phyloP scores from a whole-genome alignment of 2,113 vertebrate genomes.

The Pseudorhombus dupliciocellatus region DNA sequence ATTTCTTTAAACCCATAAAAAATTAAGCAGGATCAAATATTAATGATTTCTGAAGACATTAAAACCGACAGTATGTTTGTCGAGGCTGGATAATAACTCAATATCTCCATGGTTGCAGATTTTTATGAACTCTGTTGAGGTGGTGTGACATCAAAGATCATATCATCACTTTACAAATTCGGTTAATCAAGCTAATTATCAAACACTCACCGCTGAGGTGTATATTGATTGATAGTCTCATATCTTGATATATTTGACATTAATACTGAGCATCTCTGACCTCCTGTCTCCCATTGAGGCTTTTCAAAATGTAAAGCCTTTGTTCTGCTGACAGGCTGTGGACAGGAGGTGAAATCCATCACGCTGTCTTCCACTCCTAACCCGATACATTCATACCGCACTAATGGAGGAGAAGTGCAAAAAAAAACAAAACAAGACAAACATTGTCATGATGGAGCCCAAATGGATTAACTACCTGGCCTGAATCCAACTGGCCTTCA shows the following conservation, averaged over 20 bases:
- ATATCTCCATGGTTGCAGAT: neutral
- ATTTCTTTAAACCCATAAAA: neutral
- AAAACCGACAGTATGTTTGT: neutral
- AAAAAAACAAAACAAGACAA: constrained; percentile 12
- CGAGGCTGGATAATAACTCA: neutral
- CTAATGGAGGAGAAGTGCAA: constrained; percentile 16
- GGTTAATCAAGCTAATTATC: too few species aligned
- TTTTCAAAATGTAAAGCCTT: constrained; percentile 1
- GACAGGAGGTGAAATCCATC: constrained; percentile 36
- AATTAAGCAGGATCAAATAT: neutral
- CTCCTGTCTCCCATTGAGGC: neutral
- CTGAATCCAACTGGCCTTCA: constrained; percentile 34
- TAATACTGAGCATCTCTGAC: neutral
- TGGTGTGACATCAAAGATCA: neutral
- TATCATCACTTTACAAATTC: too few species aligned
- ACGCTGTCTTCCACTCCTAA: constrained; percentile 3
- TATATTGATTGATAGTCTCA: too few species aligned
- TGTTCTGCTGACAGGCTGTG: constrained; percentile 15
- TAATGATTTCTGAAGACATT: neutral
- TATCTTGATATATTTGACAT: too few species aligned
- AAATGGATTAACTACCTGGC: constrained; percentile 53
- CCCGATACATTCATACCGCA: neutral
- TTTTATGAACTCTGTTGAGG: neutral
- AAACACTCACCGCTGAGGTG: too few species aligned
- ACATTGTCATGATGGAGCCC: constrained; percentile 46